Conservation (phyloP, 2,888 invertebrate genomes). For the Phrixothrix hirtus region DNA sequence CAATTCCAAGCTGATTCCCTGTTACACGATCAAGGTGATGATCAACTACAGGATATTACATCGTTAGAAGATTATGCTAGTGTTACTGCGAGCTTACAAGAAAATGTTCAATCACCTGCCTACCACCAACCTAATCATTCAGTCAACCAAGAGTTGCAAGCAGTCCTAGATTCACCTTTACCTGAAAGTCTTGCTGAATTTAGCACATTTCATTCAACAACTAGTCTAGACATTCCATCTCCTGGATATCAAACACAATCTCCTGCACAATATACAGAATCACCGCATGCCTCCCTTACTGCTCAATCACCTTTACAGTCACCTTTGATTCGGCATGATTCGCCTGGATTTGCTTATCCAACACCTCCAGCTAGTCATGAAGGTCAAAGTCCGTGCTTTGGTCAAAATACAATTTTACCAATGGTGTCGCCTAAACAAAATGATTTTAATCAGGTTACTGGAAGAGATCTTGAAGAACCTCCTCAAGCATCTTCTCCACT, state of each 20-base stretch:
- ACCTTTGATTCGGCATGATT: constrained; percentile 65
- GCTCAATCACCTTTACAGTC: constrained; percentile 67
- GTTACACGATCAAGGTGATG: constrained; percentile 66
- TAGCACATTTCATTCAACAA: constrained; percentile 71
- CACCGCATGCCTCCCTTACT: constrained; percentile 56
- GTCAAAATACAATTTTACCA: constrained; percentile 52
- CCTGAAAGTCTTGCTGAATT: constrained; percentile 82
- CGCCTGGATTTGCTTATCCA: constrained; percentile 81
- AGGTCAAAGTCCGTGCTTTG: constrained; percentile 68
- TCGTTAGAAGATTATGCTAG: constrained; percentile 67
- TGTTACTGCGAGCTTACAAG: constrained; percentile 57
- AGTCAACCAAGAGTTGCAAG: constrained; percentile 74
- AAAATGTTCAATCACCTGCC: constrained; percentile 59
- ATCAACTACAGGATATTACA: constrained; percentile 67
- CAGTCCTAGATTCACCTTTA: constrained; percentile 75
- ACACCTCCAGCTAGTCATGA: constrained; percentile 89
- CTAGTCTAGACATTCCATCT: constrained; percentile 55
- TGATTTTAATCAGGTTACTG: constrained; percentile 50
- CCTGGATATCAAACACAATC: constrained; percentile 55
- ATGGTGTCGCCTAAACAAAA: constrained; percentile 55
- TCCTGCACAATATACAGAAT: constrained; percentile 51
- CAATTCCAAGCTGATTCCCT: constrained; percentile 56
- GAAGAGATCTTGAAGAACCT: constrained; percentile 62
- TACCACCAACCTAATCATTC: constrained; percentile 56
- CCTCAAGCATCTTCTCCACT: constrained; percentile 79